Base-by-base conservation (phyloP, 2,888 invertebrate species). In the Dugesia japonica region DNA sequence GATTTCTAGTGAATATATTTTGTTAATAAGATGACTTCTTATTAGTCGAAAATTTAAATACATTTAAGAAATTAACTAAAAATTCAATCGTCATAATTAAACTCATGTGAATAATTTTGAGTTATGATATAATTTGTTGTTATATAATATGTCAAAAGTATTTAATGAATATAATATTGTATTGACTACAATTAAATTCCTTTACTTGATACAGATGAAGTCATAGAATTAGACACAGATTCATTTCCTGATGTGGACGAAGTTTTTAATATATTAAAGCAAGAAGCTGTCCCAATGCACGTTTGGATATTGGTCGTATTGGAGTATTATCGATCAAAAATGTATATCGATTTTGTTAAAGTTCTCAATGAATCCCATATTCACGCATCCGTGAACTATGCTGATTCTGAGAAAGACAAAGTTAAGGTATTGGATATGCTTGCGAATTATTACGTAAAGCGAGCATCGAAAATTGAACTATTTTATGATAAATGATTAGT, bases 341-440 rank as follows among this genome's bases (percentile, higher is more conserved):
- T 9, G n/a, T 56, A 56, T 23, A n/a, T 4, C 7, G 56, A 56
- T n/a, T 56, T 56, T n/a, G 56, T 56, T 7, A 56, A 56, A 56
- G 56, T 56, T n/a, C 17, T 56, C 9, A 56, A 56, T 23, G 56
- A 56, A 56, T 4, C 56, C 7, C 4, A 56, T 56, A 56, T 56
- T 9, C 98, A 98, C 87, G 84, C 85, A 9, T 83, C 82, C 75
- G 75, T 83, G 72, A 82, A 82, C 77, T 85, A 85, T 79, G 78
- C 80, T 20, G 94, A 94, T 82, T 92, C 89, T 87, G 95, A 95
- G 83, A 90, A 92, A 81, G 97, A 97, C 85, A 94, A 94, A 86
- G 97, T 97, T 95, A 91, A 92, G 79, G 92, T 92, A 0, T 88
- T 94, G 81, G 98, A 99, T 85, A 94, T 94, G 88, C 87, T 99